phyloP scores from a whole-genome alignment of 2,888 invertebrate genomes.

The Cataglyphis livida region DNA sequence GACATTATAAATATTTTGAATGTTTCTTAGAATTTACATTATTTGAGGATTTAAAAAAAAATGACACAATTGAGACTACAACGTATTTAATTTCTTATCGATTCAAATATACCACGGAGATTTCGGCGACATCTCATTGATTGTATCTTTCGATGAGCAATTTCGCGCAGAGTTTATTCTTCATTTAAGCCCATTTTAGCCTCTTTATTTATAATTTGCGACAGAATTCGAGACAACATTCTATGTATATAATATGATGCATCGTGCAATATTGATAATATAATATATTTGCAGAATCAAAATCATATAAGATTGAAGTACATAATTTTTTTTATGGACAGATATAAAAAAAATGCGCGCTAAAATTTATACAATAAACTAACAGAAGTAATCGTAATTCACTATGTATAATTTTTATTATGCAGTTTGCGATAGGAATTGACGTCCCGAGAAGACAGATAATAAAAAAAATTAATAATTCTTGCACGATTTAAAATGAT shows the following conservation, averaged over 20 bases:
- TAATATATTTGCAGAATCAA: neutral
- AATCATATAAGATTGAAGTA: neutral
- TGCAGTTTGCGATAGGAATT: neutral
- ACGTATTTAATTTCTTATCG: slow-evolving; percentile 36
- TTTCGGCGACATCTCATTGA: slow-evolving; percentile 35
- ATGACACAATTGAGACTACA: slow-evolving; percentile 17
- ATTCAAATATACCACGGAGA: slow-evolving; percentile 26
- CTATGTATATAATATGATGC: slow-evolving; percentile 8
- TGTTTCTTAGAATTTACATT: neutral
- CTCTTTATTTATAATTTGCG: slow-evolving; percentile 12
- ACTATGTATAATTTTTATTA: neutral
- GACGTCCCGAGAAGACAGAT: neutral
- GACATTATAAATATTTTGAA: neutral
- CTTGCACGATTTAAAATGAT: neutral
- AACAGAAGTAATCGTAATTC: neutral
- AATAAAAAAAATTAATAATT: slow-evolving; percentile 1
- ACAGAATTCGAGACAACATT: slow-evolving; percentile 4
- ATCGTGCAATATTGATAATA: neutral
- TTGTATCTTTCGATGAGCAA: slow-evolving; percentile 34
- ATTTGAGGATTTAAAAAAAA: slow-evolving; percentile 9
- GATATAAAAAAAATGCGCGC: neutral
- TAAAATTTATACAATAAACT: neutral
- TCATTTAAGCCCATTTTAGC: slow-evolving; percentile 45
- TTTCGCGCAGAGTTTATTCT: slow-evolving; percentile 12
- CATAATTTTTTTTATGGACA: neutral